Conservation (phyloP, 1,140 invertebrate species). For the Euura saliciscinereae region DNA sequence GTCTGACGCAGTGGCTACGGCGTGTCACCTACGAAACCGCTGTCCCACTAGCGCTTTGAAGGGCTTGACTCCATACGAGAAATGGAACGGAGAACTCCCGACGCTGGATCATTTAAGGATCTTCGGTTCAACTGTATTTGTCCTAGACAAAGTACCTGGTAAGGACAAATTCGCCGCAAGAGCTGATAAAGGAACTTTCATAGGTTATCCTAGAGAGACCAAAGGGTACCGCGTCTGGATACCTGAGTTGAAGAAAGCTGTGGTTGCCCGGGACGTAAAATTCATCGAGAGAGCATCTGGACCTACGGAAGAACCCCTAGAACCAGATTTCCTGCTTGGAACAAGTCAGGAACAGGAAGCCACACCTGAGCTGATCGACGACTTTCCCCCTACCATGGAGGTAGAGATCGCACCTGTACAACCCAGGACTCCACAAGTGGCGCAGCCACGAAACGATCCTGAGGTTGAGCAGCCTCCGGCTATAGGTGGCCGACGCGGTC, state of each 20-base stretch:
- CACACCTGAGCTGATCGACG: too few relatives aligned
- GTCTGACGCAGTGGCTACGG: slow-evolving; percentile 45
- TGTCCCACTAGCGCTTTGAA: slow-evolving; percentile 24
- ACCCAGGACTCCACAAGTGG: too few relatives aligned
- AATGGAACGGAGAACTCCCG: slow-evolving; percentile 23
- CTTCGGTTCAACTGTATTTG: slow-evolving; percentile 26
- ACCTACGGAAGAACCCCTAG: too few relatives aligned
- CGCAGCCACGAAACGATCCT: too few relatives aligned
- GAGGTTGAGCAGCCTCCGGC: too few relatives aligned
- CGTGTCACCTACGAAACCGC: slow-evolving; percentile 44
- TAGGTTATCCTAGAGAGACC: slow-evolving; percentile 7
- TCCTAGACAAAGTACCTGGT: slow-evolving; percentile 12
- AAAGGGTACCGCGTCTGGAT: slow-evolving; percentile 15
- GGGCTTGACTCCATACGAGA: slow-evolving; percentile 26
- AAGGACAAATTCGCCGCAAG: slow-evolving; percentile 40
- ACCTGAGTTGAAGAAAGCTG: neutral
- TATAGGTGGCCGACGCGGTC: neutral
- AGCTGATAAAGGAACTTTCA: slow-evolving; percentile 22
- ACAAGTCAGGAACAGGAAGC: too few relatives aligned
- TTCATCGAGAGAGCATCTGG: too few relatives aligned
- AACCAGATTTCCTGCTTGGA: too few relatives aligned
- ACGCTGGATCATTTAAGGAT: slow-evolving; percentile 24
- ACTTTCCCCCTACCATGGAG: too few relatives aligned
- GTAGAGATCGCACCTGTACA: too few relatives aligned
- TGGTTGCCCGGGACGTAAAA: slow-evolving; percentile 15